Conservation (phyloP, 2,797 vertebrate species). For the Manis crassicaudata region DNA sequence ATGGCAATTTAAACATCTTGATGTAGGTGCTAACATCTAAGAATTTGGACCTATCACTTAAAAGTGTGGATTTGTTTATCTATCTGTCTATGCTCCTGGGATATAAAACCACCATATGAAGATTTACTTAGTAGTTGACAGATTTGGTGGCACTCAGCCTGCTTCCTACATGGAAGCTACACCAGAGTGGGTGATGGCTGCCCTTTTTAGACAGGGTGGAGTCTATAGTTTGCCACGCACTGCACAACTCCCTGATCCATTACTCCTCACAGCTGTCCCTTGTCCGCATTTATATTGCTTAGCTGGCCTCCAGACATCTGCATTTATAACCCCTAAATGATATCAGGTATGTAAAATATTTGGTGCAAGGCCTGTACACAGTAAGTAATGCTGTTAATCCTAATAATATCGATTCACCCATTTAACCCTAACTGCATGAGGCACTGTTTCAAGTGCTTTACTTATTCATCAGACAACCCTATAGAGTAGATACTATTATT, state of each 20-base stretch:
- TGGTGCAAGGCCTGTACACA: background rate
- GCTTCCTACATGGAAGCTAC: background rate
- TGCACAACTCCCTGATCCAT: background rate
- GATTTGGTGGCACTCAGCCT: background rate
- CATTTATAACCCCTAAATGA: background rate
- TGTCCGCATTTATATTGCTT: background rate
- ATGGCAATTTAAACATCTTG: background rate
- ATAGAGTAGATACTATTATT: background rate
- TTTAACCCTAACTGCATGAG: background rate
- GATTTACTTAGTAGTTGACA: background rate
- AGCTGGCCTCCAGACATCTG: background rate
- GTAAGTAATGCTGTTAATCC: background rate
- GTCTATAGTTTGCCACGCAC: background rate
- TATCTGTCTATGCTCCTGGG: background rate
- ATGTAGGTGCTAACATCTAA: background rate
- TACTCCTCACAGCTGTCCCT: background rate
- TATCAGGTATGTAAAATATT: background rate
- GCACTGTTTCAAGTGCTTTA: background rate
- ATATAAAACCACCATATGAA: background rate
- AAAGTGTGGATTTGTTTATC: background rate
- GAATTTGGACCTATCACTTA: background rate
- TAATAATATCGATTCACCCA: background rate
- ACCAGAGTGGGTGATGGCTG: rapidly evolving
- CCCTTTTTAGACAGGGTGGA: background rate
- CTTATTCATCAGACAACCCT: background rate